Evolutionary conservation across 2,888 invertebrate species (phyloP).

Genomic region (Tridacna gigas): DNA sequence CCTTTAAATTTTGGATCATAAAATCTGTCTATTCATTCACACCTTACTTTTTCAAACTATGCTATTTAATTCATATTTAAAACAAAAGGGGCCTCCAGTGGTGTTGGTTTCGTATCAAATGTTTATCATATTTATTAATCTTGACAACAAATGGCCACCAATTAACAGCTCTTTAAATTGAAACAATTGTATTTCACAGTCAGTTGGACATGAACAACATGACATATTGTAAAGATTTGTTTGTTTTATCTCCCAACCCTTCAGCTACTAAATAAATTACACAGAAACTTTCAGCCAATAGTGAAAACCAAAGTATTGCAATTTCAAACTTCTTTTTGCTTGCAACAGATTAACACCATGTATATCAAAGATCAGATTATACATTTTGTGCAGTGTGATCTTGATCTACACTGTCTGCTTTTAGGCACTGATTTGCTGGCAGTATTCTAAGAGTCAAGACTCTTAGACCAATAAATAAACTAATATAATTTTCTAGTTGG

Average conservation of each 20-base stretch:
- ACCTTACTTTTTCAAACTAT: background rate
- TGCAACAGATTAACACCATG: no score
- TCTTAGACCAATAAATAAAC: no score
- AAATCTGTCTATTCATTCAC: background rate
- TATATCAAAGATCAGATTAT: no score
- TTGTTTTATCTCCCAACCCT: conserved; percentile 26
- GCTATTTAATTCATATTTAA: conserved; percentile 16
- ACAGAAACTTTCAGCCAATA: background rate
- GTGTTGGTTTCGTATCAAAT: conserved; percentile 39
- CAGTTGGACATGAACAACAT: conserved; percentile 21
- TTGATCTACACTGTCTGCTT: no score
- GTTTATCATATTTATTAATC: conserved; percentile 35
- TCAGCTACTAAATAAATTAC: background rate
- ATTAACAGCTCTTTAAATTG: conserved; percentile 45
- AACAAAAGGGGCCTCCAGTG: conserved; percentile 17
- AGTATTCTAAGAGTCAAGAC: no score
- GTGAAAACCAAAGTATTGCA: no score
- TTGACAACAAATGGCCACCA: conserved; percentile 29
- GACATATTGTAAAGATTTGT: conserved; percentile 8
- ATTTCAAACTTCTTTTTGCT: no score
- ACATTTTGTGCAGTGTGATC: no score
- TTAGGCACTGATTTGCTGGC: no score
- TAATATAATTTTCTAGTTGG: no score
- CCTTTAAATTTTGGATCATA: background rate
- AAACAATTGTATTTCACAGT: conserved; percentile 35